Evolutionary conservation across 2,113 vertebrate species (phyloP).

Genomic region (Talpa occidentalis): DNA sequence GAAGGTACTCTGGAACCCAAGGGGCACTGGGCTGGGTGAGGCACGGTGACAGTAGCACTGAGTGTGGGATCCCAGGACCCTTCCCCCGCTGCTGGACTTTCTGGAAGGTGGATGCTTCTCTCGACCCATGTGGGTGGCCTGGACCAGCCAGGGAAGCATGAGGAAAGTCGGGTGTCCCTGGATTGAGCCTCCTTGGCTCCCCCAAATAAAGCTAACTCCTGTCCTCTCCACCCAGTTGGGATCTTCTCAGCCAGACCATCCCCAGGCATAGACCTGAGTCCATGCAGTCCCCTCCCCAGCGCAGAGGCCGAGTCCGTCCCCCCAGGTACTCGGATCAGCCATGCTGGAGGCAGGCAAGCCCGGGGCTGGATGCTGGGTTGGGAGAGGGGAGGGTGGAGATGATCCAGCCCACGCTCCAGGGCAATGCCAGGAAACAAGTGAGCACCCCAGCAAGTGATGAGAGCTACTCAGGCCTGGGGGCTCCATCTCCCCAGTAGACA

Average conservation of each 20-base stretch:
- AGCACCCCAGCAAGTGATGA: rapidly evolving
- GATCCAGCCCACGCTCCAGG: background rate
- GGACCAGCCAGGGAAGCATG: background rate
- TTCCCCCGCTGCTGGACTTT: background rate
- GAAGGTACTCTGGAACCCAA: background rate
- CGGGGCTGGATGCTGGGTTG: background rate
- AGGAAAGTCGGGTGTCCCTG: rapidly evolving
- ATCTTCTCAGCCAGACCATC: background rate
- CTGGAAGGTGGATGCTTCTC: background rate
- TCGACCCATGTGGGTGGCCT: rapidly evolving
- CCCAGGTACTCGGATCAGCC: background rate
- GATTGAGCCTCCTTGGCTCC: background rate
- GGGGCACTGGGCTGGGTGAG: no score
- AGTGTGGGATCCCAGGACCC: background rate
- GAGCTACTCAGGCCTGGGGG: background rate
- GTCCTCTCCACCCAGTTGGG: no score
- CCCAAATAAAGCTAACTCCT: background rate
- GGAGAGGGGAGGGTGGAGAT: background rate
- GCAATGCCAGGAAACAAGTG: background rate
- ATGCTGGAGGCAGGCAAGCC: background rate
- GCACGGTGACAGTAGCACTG: no score
- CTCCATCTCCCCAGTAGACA: rapidly evolving
- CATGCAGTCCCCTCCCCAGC: background rate
- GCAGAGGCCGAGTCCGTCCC: no score
- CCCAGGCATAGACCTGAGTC: background rate